A percentile compares a stretch with the other conserved stretches of the same genome.
Evolutionary conservation across 1,140 invertebrate genomes (phyloP).

Genomic region (Coelopa frigida): DNA sequence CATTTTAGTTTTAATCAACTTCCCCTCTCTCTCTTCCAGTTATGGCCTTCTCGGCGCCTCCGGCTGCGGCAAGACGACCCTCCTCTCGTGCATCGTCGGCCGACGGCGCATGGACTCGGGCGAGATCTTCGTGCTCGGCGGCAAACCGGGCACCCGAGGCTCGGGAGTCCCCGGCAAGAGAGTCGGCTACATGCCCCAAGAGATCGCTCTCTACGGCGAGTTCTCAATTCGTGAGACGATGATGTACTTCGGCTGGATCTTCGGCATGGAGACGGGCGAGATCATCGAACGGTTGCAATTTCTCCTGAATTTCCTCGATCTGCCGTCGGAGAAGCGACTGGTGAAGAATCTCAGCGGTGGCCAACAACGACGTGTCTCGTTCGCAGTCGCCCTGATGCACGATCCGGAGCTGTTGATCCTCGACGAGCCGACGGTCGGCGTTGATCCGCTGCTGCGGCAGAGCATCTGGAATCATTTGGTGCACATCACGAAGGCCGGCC

Average conservation of each 20-base stretch:
- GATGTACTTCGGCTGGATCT: slow-evolving; percentile 95
- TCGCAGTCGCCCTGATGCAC: slow-evolving; percentile 87
- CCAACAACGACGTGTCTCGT: slow-evolving; percentile 85
- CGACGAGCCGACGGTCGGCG: slow-evolving; percentile 91
- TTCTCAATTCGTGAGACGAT: slow-evolving; percentile 93
- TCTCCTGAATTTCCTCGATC: slow-evolving; percentile 80
- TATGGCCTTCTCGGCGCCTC: slow-evolving; percentile 78
- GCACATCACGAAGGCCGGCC: slow-evolving; percentile 69
- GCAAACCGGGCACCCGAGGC: slow-evolving; percentile 71
- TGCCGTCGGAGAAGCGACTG: slow-evolving; percentile 74
- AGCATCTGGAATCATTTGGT: slow-evolving; percentile 90
- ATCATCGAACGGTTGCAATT: slow-evolving; percentile 79
- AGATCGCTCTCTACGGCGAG: slow-evolving; percentile 89
- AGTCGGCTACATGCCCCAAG: slow-evolving; percentile 79
- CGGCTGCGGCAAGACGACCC: slow-evolving; percentile 77
- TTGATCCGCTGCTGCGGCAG: slow-evolving; percentile 80
- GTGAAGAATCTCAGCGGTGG: slow-evolving; percentile 91
- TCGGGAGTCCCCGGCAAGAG: slow-evolving; percentile 83
- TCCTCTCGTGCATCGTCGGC: slow-evolving; percentile 78
- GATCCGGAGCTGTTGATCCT: slow-evolving; percentile 88
- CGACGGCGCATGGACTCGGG: slow-evolving; percentile 67
- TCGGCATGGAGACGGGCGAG: slow-evolving; percentile 76
- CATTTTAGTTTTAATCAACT: not conserved
- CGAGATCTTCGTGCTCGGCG: slow-evolving; percentile 75
- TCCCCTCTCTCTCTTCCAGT: slow-evolving; percentile 42